Evolutionary conservation across 2,888 invertebrate species (phyloP).

Genomic region (Pseudococcus viburni): DNA sequence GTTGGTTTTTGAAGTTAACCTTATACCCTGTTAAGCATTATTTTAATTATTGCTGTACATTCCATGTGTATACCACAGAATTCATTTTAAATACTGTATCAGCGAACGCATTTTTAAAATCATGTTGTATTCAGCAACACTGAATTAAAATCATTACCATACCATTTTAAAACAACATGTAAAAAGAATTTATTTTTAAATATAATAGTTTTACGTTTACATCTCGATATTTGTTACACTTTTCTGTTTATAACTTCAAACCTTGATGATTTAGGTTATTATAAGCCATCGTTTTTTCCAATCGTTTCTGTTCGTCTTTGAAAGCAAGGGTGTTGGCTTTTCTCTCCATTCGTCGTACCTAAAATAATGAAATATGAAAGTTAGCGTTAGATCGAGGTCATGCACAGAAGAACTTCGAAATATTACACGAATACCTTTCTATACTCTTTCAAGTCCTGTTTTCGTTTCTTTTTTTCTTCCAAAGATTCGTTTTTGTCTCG

Average conservation of each 20-base stretch:
- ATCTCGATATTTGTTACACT: neutral
- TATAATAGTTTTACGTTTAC: constrained; percentile 6
- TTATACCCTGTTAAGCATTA: constrained; percentile 16
- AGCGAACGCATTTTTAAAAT: constrained; percentile 3
- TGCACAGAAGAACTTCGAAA: neutral
- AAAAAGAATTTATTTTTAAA: constrained; percentile 38
- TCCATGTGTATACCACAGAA: constrained; percentile 45
- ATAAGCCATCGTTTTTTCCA: constrained; percentile 75
- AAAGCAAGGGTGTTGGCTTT: constrained; percentile 87
- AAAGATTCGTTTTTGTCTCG: constrained; percentile 85
- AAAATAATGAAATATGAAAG: constrained; percentile 64
- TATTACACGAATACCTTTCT: constrained; percentile 70
- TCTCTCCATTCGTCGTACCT: constrained; percentile 84
- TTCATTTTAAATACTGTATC: constrained; percentile 37
- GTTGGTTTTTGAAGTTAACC: constrained; percentile 52
- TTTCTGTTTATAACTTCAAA: neutral
- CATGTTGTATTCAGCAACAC: neutral
- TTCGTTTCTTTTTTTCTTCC: constrained; percentile 85
- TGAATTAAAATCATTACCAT: constrained; percentile 24
- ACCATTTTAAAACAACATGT: constrained; percentile 26
- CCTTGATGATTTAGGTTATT: constrained; percentile 63
- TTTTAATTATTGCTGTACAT: constrained; percentile 60
- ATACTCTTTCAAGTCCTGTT: constrained; percentile 77
- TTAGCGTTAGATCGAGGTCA: neutral
- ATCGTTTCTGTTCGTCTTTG: constrained; percentile 87